Evolutionary conservation across 2,888 invertebrate genomes (phyloP).

Genomic region (Napeogenes inachia): DNA sequence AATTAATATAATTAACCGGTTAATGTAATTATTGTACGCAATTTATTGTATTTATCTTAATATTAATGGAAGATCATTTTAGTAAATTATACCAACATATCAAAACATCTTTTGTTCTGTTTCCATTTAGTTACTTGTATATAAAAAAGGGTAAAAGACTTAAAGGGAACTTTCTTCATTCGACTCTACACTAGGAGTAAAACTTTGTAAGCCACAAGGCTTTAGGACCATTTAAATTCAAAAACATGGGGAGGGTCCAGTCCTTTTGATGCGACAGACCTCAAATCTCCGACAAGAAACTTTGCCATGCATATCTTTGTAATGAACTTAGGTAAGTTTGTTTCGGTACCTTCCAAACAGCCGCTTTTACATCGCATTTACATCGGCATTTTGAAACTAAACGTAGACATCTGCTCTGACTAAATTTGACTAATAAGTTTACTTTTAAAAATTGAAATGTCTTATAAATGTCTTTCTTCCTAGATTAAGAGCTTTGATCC

Average conservation of each 20-base stretch:
- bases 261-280: slow-evolving; percentile 41
- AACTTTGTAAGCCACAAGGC: slow-evolving; percentile 11
- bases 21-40: too few relatives aligned
- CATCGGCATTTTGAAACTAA: slow-evolving; percentile 28
- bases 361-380: slow-evolving; percentile 32
- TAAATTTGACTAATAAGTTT: neutral
- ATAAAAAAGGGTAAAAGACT: slow-evolving; percentile 4
- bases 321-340: slow-evolving; percentile 41
- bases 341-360: slow-evolving; percentile 28
- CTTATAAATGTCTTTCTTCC: neutral
- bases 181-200: slow-evolving; percentile 5
- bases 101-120: neutral
- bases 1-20: too few relatives aligned
- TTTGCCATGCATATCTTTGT: slow-evolving; percentile 43
- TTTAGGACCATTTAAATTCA: slow-evolving; percentile 27
- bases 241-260: slow-evolving; percentile 31
- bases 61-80: too few relatives aligned
- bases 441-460: neutral
- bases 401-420: neutral
- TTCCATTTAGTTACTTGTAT: slow-evolving; percentile 1
- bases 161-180: slow-evolving; percentile 5
- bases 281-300: slow-evolving; percentile 43
- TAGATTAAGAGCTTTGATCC: too few relatives aligned
- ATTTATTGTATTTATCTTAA: too few relatives aligned
- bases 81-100: too few relatives aligned